A percentile compares a stretch with the other conserved stretches of the same genome.
phyloP scores from a whole-genome alignment of 2,113 vertebrate genomes.

The Microcebus tavaratra region DNA sequence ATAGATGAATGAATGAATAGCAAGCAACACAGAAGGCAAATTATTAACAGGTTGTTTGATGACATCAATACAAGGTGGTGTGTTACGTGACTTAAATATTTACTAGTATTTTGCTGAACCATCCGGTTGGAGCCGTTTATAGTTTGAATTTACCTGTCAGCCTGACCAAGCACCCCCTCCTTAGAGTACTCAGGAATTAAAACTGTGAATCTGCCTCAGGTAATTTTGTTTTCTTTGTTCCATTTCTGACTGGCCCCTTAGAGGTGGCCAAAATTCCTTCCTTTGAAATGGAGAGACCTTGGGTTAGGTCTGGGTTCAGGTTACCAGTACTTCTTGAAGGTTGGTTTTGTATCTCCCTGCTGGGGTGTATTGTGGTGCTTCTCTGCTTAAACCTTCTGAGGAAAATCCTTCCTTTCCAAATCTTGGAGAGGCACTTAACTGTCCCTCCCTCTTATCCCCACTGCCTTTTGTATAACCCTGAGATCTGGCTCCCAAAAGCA shows the following conservation, averaged over 20 bases:
- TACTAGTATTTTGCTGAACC: neutral
- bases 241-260: neutral
- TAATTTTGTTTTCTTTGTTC: neutral
- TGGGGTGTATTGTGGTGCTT: neutral
- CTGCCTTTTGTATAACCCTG: neutral
- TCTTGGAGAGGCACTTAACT: neutral
- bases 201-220: neutral
- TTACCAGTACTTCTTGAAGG: neutral
- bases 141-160: neutral
- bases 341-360: neutral
- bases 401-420: constrained; percentile 1
- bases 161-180: neutral
- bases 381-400: neutral
- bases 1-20: neutral
- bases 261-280: neutral
- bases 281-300: neutral
- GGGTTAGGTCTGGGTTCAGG: neutral
- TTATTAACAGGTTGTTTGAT: neutral
- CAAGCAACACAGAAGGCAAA: neutral
- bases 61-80: neutral
- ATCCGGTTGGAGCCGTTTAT: neutral
- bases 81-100: neutral
- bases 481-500: neutral
- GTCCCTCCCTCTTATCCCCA: neutral
- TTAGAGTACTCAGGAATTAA: neutral